Base-by-base conservation (phyloP, 2,888 invertebrate genomes). In the Nysson spinosus region DNA sequence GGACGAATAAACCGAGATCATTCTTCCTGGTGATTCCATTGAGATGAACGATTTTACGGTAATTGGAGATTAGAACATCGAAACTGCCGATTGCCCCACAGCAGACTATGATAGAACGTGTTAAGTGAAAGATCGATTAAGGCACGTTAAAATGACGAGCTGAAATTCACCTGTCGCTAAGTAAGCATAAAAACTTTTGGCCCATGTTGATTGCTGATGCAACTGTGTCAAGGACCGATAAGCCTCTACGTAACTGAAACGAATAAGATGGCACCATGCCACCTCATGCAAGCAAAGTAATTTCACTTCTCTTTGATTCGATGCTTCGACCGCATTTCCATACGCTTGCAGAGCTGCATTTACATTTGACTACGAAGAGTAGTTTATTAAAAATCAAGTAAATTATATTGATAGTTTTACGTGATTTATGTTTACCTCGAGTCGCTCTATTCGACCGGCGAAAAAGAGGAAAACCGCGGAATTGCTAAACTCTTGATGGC, bases 381-480 rank as follows among this genome's bases (percentile, higher is more conserved):
- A 1, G 7, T 26, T 19, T 20, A 19, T 24, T 11, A n/a, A 4
- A 7, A 40, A 22, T n/a, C 12, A 34, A 4, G 3, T 19, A 17
- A 19, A 16, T 4, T 34, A n/a, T 2, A 16, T 34, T 16, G 16
- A 9, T 4, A 4, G 2, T 14, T 14, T 5, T 14, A 14, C 14
- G 14, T 16, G 14, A 5, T 12, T 35, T 3, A 9, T 39, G 46
- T 72, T 79, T 85, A 92, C 92, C 88, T 91, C 89, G 12, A 93
- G 85, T 67, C 92, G 86, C 74, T 90, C 89, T 30, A 91, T 88
- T 70, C 93, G 85, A 22, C 92, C 93, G 61, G 88, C 88, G 83
- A 93, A 93, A 85, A 92, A 93, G 16, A 92, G 85, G 83, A 93
- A 93, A 7, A 93, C 84, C 0, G 92, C 90, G 0, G 92, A 92